Evolutionary conservation across 2,113 vertebrate species (phyloP).

Genomic region (Zosterops japonicus): DNA sequence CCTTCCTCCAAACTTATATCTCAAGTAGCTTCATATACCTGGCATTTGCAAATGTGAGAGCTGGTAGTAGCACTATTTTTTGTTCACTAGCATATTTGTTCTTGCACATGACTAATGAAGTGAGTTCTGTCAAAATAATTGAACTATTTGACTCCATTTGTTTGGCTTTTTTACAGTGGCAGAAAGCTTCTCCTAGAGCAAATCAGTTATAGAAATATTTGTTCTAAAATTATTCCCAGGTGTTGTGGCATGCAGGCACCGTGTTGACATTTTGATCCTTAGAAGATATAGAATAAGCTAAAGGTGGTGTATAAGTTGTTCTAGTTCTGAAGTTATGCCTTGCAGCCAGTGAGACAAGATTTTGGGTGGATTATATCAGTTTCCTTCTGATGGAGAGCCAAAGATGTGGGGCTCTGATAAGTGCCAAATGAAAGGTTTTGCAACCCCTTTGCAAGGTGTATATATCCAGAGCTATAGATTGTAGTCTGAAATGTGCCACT

Average conservation of each 20-base stretch:
- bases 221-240: background rate
- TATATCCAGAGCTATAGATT: background rate
- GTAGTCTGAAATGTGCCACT: conserved; percentile 2
- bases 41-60: background rate
- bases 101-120: background rate
- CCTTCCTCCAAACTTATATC: background rate
- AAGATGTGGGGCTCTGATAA: background rate
- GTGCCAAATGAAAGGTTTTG: background rate
- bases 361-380: background rate
- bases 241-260: background rate
- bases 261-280: background rate
- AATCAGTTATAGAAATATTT: background rate
- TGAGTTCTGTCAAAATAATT: background rate
- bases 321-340: background rate
- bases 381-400: background rate
- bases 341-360: background rate
- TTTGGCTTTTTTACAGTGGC: background rate
- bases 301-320: background rate
- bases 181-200: background rate
- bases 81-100: background rate
- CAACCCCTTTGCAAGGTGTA: background rate
- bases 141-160: background rate
- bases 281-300: background rate
- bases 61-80: background rate
- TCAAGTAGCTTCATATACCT: background rate